These are phyloP conservation scores for Ardeotis arabs DNA, from an alignment of 2,113 vertebrate genomes.

Conservation along the genomic window DNA sequence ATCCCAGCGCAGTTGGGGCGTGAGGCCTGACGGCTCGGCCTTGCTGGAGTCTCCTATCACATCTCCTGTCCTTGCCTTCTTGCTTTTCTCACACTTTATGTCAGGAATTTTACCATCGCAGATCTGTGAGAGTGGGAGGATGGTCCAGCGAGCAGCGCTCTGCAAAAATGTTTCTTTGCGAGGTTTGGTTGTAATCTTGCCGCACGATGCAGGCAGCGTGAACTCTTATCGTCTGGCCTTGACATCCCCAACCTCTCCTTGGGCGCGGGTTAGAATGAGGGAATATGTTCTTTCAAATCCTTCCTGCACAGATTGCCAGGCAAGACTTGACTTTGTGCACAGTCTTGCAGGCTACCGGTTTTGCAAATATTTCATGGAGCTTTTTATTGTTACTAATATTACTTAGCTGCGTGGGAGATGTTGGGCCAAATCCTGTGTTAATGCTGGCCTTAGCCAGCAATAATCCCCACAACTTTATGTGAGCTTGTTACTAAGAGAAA, in stretches of 20 bases:
- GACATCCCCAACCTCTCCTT: background rate
- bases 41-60: background rate
- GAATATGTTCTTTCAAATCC: background rate
- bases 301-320: background rate
- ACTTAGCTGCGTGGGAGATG: background rate
- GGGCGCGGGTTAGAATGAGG: background rate
- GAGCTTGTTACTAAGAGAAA: background rate
- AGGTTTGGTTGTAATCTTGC: background rate
- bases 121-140: background rate
- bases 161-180: background rate
- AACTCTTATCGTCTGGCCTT: background rate
- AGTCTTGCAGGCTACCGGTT: background rate
- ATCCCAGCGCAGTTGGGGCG: background rate
- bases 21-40: too few relatives aligned
- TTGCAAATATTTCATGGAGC: background rate
- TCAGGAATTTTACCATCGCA: background rate
- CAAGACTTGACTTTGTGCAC: background rate
- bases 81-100: background rate
- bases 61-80: background rate
- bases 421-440: background rate
- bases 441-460: background rate
- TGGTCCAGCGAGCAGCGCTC: accelerated
- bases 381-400: background rate
- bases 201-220: background rate
- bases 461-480: background rate